Percentiles rank a stretch among this genome's conserved stretches.
Conservation (phyloP, 2,888 invertebrate genomes). For the Lordiphosa andalusiaca region DNA sequence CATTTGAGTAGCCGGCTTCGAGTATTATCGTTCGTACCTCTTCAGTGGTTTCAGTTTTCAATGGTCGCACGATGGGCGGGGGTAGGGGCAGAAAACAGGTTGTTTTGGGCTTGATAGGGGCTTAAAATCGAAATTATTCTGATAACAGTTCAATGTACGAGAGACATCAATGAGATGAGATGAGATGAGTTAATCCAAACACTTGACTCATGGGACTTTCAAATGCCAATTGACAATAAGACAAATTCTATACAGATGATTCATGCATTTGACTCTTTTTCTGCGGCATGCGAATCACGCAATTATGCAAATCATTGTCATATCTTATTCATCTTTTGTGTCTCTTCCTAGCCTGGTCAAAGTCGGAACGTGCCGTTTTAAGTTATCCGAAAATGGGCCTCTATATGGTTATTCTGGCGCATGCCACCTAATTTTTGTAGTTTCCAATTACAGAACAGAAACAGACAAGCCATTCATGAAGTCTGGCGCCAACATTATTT, state of each 20-base stretch:
- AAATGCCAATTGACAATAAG: constrained; percentile 16
- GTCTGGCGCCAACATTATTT: constrained; percentile 56
- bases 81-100: constrained; percentile 24
- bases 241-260: constrained; percentile 24
- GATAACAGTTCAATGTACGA: constrained; percentile 43
- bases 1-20: constrained; percentile 3
- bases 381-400: constrained; percentile 15
- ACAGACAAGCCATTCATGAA: constrained; percentile 26
- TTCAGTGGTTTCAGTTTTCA: not conserved
- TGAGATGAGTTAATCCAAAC: constrained; percentile 32
- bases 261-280: constrained; percentile 12
- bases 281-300: constrained; percentile 63
- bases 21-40: not conserved
- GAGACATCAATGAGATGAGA: constrained; percentile 11
- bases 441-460: constrained; percentile 47
- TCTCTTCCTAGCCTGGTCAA: constrained; percentile 10
- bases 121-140: constrained; percentile 27
- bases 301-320: constrained; percentile 65
- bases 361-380: constrained; percentile 50
- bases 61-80: not conserved
- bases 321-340: constrained; percentile 24
- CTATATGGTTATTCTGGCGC: constrained; percentile 18
- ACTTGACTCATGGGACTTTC: constrained; percentile 40
- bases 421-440: constrained; percentile 41
- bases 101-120: constrained; percentile 6